Percentiles rank a stretch among this genome's conserved stretches.
phyloP scores from a whole-genome alignment of 2,113 vertebrate species.

The Aramus guarauna region DNA sequence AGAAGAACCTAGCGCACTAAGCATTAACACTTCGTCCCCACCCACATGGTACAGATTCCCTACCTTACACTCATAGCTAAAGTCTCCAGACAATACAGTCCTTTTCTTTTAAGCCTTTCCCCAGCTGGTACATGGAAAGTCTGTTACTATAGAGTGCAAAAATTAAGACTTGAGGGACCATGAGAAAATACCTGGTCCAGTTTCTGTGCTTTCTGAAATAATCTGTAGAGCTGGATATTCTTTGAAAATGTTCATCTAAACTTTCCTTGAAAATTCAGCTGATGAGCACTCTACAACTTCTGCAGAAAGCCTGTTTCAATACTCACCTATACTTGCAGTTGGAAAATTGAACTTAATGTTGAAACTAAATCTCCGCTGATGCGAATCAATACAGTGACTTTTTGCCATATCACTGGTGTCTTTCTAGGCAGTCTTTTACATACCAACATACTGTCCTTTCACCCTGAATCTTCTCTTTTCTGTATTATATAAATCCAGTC shows the following conservation, averaged over 20 bases:
- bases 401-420: accelerated
- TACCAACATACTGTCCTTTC: neutral
- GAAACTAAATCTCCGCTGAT: neutral
- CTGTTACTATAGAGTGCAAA: neutral
- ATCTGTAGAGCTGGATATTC: neutral
- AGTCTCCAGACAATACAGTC: neutral
- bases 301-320: neutral
- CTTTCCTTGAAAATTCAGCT: neutral
- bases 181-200: neutral
- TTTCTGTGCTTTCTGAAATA: neutral
- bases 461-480: neutral
- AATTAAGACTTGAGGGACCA: neutral
- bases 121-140: neutral
- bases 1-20: neutral
- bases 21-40: neutral
- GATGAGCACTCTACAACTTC: neutral
- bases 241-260: neutral
- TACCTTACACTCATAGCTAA: neutral
- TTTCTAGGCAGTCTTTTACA: neutral
- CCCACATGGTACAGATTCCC: neutral
- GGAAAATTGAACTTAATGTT: neutral
- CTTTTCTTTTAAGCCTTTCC: neutral
- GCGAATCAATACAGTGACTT: neutral
- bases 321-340: neutral
- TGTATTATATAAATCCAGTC: neutral